Conservation (phyloP, 1,140 invertebrate species). For the Oedothorax gibbosus region DNA sequence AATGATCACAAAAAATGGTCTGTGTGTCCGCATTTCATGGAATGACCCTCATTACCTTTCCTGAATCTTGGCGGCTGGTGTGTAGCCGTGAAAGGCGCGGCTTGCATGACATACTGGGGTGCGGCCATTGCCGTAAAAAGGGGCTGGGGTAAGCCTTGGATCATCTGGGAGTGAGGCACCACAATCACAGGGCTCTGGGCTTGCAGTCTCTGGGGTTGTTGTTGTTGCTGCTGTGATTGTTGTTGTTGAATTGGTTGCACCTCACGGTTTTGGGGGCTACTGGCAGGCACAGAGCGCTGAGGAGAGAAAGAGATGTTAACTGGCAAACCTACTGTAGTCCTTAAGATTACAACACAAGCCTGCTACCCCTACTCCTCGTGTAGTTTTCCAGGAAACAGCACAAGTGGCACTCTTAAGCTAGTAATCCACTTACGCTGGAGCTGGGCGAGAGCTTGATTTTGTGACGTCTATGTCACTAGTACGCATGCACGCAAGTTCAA, state of each 20-base stretch:
- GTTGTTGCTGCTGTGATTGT: background rate
- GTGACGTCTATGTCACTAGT: no score
- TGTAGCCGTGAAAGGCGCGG: constrained; percentile 18
- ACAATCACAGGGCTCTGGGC: constrained; percentile 41
- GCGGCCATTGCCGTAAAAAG: constrained; percentile 47
- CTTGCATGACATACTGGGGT: constrained; percentile 52
- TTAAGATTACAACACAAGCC: constrained; percentile 84
- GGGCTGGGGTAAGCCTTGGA: constrained; percentile 20
- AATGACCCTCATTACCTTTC: constrained; percentile 15
- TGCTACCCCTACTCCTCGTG: constrained; percentile 63
- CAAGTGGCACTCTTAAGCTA: no score
- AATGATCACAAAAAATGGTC: no score
- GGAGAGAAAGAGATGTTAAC: constrained; percentile 78
- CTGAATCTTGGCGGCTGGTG: constrained; percentile 46
- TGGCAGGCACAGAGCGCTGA: constrained; percentile 38
- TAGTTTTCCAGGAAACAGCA: no score
- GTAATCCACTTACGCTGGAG: no score
- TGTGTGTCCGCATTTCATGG: no score
- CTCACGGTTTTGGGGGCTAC: constrained; percentile 16
- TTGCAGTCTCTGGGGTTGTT: constrained; percentile 40
- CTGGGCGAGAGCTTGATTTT: no score
- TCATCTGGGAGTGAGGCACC: constrained; percentile 40
- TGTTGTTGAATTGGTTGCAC: background rate
- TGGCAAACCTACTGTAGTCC: constrained; percentile 82
- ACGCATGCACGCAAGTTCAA: no score